These are phyloP conservation scores for Polyploca ridens DNA, from an alignment of 2,888 invertebrate species.

Conservation along the genomic window DNA sequence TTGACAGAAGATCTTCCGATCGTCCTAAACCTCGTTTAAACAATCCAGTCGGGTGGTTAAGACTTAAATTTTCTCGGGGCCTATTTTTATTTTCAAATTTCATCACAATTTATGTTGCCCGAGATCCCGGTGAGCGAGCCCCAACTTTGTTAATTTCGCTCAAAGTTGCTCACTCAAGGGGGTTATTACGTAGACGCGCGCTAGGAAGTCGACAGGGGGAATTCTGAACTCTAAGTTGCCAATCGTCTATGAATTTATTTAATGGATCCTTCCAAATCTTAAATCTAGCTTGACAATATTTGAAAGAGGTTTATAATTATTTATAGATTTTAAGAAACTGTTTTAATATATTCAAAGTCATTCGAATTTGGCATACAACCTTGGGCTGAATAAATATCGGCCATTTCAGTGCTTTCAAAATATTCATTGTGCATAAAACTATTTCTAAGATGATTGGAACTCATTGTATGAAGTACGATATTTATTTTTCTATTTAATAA, in stretches of 20 bases:
- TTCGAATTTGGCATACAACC: too few relatives aligned
- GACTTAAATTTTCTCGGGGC: conserved; percentile 46
- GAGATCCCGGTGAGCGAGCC: conserved; percentile 57
- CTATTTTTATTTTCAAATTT: conserved; percentile 76
- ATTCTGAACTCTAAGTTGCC: conserved; percentile 37
- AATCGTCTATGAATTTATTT: conserved; percentile 34
- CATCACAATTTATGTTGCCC: conserved; percentile 72
- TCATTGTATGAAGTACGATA: too few relatives aligned
- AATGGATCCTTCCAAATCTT: conserved; percentile 7
- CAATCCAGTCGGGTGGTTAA: conserved; percentile 42
- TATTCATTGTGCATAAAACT: too few relatives aligned
- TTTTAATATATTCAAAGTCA: neutral
- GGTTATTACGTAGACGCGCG: conserved; percentile 64
- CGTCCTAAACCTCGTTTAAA: conserved; percentile 26
- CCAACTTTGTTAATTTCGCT: conserved; percentile 80
- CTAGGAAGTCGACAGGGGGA: conserved; percentile 37
- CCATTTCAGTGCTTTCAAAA: too few relatives aligned
- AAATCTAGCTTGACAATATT: conserved; percentile 15
- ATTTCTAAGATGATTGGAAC: too few relatives aligned
- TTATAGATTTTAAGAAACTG: neutral
- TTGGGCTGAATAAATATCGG: neutral
- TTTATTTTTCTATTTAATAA: too few relatives aligned
- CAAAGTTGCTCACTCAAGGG: conserved; percentile 71
- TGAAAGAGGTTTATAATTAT: neutral
- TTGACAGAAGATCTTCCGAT: neutral